phyloP scores from a whole-genome alignment of 2,113 vertebrate genomes.

The Nematolebias whitei region DNA sequence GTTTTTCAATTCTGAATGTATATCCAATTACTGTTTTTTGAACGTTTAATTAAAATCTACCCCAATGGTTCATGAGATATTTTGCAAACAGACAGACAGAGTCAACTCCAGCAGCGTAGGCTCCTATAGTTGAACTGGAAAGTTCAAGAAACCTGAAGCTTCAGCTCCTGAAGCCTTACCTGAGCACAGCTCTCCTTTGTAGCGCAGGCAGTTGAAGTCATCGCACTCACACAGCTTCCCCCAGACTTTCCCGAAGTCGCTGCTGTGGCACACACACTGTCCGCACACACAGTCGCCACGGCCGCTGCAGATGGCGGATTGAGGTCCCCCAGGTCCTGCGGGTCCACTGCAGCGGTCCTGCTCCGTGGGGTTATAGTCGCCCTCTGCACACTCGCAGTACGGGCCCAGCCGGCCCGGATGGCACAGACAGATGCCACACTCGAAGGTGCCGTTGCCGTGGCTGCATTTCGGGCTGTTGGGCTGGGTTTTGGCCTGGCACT shows the following conservation, averaged over 20 bases:
- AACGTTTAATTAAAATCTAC: too few relatives aligned
- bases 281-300: constrained; percentile 94
- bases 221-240: constrained; percentile 97
- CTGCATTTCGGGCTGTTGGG: constrained; percentile 82
- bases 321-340: constrained; percentile 44
- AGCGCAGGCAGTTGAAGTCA: constrained; percentile 96
- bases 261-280: constrained; percentile 93
- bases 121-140: too few relatives aligned
- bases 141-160: too few relatives aligned
- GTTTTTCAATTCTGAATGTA: too few relatives aligned
- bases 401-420: constrained; percentile 87
- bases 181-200: constrained; percentile 95
- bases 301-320: constrained; percentile 84
- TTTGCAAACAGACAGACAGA: too few relatives aligned
- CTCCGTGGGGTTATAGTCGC: constrained; percentile 85
- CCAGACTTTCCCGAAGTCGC: constrained; percentile 91
- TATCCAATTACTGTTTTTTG: too few relatives aligned
- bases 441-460: constrained; percentile 88
- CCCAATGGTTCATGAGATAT: too few relatives aligned
- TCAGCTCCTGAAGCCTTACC: constrained; percentile 78
- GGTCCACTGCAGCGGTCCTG: constrained; percentile 89
- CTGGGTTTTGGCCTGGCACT: constrained; percentile 82
- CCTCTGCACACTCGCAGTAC: constrained; percentile 92
- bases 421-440: constrained; percentile 94
- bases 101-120: too few relatives aligned